Percentiles rank a stretch among this genome's conserved stretches.
Conservation (phyloP, 2,888 invertebrate genomes). For the Monopis laevigella region DNA sequence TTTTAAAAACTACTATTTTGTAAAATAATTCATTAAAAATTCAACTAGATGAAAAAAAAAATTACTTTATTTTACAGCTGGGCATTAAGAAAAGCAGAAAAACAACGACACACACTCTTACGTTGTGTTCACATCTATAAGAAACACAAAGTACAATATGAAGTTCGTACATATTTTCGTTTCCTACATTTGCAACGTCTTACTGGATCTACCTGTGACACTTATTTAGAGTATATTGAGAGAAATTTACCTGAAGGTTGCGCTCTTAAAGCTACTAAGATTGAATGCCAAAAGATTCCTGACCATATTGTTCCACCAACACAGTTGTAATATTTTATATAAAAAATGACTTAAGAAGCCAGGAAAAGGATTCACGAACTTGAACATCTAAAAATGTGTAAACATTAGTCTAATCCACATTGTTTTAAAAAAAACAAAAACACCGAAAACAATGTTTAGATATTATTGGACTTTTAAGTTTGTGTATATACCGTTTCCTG, state of each 20-base stretch:
- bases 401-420: too few species aligned
- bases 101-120: constrained; percentile 82
- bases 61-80: constrained; percentile 75
- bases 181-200: constrained; percentile 83
- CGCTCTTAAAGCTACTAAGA: constrained; percentile 88
- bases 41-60: too few species aligned
- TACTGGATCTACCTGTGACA: constrained; percentile 95
- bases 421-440: too few species aligned
- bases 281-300: constrained; percentile 67
- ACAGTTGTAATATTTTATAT: background rate
- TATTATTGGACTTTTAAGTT: too few species aligned
- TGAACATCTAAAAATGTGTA: too few species aligned
- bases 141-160: constrained; percentile 96
- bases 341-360: constrained; percentile 1
- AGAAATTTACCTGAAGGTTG: constrained; percentile 98
- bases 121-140: constrained; percentile 91
- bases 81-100: constrained; percentile 75
- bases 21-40: too few species aligned
- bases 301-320: constrained; percentile 61
- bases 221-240: constrained; percentile 95
- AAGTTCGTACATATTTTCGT: constrained; percentile 90
- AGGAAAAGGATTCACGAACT: too few species aligned
- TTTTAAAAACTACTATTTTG: too few species aligned
- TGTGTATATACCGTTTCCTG: too few species aligned
- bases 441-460: too few species aligned